A percentile compares a stretch with the other conserved stretches of the same genome.
These are phyloP conservation scores for Diabrotica virgifera DNA, from an alignment of 1,140 invertebrate species.

Conservation along the genomic window DNA sequence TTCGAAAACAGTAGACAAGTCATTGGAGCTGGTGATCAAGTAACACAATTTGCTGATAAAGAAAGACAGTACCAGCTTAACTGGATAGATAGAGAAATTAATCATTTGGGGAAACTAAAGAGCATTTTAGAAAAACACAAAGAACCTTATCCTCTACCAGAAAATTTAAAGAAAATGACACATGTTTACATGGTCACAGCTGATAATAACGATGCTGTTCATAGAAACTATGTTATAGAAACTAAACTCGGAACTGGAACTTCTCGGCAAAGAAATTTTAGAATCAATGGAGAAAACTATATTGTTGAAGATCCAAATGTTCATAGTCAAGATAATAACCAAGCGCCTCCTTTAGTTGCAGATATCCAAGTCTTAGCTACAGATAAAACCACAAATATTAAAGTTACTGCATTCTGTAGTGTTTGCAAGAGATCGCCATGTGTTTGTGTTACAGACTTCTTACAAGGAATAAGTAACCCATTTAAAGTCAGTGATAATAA, in stretches of 20 bases:
- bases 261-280: slow-evolving; percentile 19
- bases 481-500: background rate
- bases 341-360: slow-evolving; percentile 8
- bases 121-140: slow-evolving; percentile 32
- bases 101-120: slow-evolving; percentile 40
- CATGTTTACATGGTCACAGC: slow-evolving; percentile 4
- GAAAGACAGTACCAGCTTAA: slow-evolving; percentile 40
- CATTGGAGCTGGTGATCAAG: slow-evolving; percentile 28
- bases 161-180: slow-evolving; percentile 8
- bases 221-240: slow-evolving; percentile 30
- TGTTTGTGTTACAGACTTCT: slow-evolving; percentile 10
- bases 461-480: background rate
- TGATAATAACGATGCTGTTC: slow-evolving; percentile 12
- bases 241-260: slow-evolving; percentile 18
- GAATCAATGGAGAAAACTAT: slow-evolving; percentile 24
- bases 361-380: slow-evolving; percentile 29
- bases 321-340: slow-evolving; percentile 1
- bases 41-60: slow-evolving; percentile 40
- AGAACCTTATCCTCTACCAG: background rate
- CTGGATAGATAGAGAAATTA: slow-evolving; percentile 45
- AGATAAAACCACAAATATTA: slow-evolving; percentile 31
- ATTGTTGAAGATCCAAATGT: slow-evolving; percentile 5
- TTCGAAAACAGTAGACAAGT: slow-evolving; percentile 24
- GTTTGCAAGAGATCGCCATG: slow-evolving; percentile 20
- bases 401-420: slow-evolving; percentile 28